Evolutionary conservation across 2,797 vertebrate species (phyloP).

Genomic region (Calcarius lapponicus): DNA sequence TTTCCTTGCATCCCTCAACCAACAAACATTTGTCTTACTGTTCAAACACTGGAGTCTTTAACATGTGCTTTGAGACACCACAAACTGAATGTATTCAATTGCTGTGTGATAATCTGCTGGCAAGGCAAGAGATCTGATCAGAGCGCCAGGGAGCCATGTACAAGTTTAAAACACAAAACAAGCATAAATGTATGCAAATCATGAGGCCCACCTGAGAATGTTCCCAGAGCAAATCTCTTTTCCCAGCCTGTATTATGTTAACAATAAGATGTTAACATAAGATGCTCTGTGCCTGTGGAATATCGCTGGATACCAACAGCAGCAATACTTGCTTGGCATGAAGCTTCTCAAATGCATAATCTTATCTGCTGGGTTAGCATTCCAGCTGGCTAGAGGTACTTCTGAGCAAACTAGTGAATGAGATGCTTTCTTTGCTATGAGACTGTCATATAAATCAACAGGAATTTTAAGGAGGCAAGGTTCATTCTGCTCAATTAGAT

Average conservation of each 20-base stretch:
- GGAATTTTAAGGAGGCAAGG: not conserved
- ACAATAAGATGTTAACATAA: not conserved
- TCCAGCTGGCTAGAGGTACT: not conserved
- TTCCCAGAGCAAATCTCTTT: not conserved
- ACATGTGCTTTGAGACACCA: not conserved
- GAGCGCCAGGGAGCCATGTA: not conserved
- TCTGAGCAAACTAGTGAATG: not conserved
- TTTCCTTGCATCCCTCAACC: not conserved
- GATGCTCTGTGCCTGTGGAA: not conserved
- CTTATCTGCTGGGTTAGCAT: not conserved
- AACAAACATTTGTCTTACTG: not conserved
- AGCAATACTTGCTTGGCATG: fast-evolving
- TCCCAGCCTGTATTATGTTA: not conserved
- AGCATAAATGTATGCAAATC: not conserved
- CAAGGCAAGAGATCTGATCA: not conserved
- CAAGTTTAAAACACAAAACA: not conserved
- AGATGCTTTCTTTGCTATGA: not conserved
- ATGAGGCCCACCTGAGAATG: not conserved
- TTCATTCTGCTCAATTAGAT: not conserved
- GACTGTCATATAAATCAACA: not conserved
- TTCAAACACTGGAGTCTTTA: not conserved
- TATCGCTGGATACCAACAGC: not conserved
- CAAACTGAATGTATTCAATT: not conserved
- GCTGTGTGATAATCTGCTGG: not conserved
- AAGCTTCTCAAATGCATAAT: not conserved